Percentiles rank a stretch among this genome's conserved stretches.
phyloP scores from a whole-genome alignment of 2,113 vertebrate genomes.

The Tetrao urogallus region DNA sequence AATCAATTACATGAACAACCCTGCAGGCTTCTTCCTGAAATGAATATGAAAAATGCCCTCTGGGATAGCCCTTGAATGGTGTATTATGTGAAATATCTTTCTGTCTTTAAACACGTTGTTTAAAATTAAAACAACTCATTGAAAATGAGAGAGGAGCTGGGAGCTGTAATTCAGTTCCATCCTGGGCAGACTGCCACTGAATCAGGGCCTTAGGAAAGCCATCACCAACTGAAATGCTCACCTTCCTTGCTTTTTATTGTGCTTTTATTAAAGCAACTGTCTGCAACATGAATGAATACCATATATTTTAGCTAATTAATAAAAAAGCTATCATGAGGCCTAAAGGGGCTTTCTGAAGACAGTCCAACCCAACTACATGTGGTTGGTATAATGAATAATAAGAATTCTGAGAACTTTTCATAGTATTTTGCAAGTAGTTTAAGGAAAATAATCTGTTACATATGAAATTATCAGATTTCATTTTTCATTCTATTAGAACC shows the following conservation, averaged over 20 bases:
- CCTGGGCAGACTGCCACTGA: slow-evolving; percentile 52
- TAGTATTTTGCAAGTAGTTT: neutral
- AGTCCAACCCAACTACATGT: neutral
- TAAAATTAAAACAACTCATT: slow-evolving; percentile 45
- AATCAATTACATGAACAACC: neutral
- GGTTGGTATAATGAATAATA: neutral
- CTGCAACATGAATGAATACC: neutral
- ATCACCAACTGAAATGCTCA: slow-evolving; percentile 23
- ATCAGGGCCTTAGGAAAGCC: slow-evolving; percentile 35
- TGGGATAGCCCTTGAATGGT: slow-evolving; percentile 8
- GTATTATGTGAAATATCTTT: slow-evolving; percentile 14
- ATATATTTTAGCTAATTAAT: slow-evolving; percentile 28
- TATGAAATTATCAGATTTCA: neutral
- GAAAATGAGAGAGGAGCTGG: slow-evolving; percentile 1
- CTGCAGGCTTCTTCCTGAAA: neutral
- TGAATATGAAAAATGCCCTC: neutral
- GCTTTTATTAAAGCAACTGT: slow-evolving; percentile 30
- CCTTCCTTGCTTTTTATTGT: slow-evolving; percentile 31
- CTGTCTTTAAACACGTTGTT: slow-evolving; percentile 11
- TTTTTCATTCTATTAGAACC: neutral
- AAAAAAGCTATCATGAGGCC: slow-evolving; percentile 17
- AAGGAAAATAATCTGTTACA: neutral
- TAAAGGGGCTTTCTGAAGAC: neutral
- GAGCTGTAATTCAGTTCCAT: slow-evolving; percentile 42
- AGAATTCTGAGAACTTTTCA: neutral